phyloP scores from a whole-genome alignment of 2,888 invertebrate species.

The Polietes domitor region DNA sequence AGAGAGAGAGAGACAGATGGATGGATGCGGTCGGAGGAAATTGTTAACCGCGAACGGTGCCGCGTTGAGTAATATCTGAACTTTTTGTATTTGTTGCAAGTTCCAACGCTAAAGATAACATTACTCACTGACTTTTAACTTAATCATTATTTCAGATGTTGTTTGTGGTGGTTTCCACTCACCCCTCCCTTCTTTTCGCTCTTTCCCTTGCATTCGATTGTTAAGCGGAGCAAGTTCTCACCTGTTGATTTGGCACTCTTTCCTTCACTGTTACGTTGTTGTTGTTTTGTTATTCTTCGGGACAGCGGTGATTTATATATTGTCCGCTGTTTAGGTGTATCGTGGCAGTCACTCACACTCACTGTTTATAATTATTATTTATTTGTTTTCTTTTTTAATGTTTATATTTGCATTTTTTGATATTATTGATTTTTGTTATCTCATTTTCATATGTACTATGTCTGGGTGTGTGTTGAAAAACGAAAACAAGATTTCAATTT shows the following conservation, averaged over 20 bases:
- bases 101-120: not conserved
- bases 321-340: not conserved
- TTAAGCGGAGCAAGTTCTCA: constrained; percentile 4
- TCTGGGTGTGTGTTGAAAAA: too few relatives aligned
- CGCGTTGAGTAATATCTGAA: not conserved
- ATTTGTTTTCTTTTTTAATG: not conserved
- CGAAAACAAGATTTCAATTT: too few relatives aligned
- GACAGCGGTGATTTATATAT: not conserved
- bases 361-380: not conserved
- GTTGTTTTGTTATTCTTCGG: not conserved
- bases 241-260: constrained; percentile 27
- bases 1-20: not conserved
- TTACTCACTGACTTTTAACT: constrained; percentile 37
- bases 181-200: constrained; percentile 2
- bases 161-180: not conserved
- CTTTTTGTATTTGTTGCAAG: constrained; percentile 8
- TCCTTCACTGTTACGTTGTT: not conserved
- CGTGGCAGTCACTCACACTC: too few relatives aligned
- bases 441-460: not conserved
- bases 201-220: not conserved
- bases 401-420: constrained; percentile 4
- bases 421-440: constrained; percentile 13
- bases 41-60: not conserved
- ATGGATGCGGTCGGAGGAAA: not conserved
- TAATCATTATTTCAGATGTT: constrained; percentile 3